Conservation (phyloP, 1,140 invertebrate genomes). For the Eriocheir sinensis region DNA sequence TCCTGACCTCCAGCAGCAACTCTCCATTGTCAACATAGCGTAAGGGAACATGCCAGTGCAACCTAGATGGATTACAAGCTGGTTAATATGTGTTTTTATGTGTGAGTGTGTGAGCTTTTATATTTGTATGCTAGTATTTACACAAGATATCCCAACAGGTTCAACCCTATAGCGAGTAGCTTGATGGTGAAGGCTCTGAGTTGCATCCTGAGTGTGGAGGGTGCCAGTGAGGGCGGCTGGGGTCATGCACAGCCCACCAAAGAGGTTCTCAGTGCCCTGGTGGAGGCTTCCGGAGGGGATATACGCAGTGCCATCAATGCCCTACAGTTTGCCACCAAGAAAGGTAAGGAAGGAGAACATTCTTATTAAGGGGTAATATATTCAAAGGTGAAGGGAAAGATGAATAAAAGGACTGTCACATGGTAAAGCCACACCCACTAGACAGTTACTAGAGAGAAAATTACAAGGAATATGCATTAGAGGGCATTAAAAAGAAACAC, state of each 20-base stretch:
- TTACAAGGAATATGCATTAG: no score
- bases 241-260: background rate
- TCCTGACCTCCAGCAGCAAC: constrained; percentile 54
- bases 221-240: background rate
- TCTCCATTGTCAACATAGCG: constrained; percentile 69
- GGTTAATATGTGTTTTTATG: no score
- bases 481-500: no score
- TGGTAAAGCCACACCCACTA: no score
- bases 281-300: constrained; percentile 66
- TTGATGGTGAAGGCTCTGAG: constrained; percentile 73
- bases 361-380: no score
- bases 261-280: constrained; percentile 44
- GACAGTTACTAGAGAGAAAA: no score
- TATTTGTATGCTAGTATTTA: background rate
- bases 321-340: constrained; percentile 71
- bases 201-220: constrained; percentile 56
- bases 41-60: constrained; percentile 15
- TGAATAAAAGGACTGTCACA: no score
- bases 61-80: no score
- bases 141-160: constrained; percentile 62
- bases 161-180: constrained; percentile 75
- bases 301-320: constrained; percentile 73
- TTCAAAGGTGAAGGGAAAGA: background rate
- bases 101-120: constrained; percentile 4
- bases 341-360: constrained; percentile 19